These are phyloP conservation scores for Monochamus alternatus DNA, from an alignment of 2,888 invertebrate genomes.

Conservation along the genomic window DNA sequence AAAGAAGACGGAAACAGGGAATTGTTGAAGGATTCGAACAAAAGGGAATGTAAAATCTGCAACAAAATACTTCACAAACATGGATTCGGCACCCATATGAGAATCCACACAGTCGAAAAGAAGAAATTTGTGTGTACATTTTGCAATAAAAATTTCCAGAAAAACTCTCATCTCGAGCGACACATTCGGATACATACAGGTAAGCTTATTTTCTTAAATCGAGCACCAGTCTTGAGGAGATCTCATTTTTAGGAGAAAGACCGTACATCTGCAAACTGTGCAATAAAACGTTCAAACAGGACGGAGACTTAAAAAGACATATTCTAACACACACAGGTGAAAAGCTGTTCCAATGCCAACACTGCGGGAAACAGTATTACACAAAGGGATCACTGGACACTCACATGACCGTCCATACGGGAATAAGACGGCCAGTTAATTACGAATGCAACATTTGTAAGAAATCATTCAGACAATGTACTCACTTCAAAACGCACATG, in stretches of 20 bases:
- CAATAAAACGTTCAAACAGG: constrained; percentile 48
- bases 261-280: constrained; percentile 47
- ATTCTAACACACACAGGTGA: constrained; percentile 38
- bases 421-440: constrained; percentile 13
- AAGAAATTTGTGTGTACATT: constrained; percentile 55
- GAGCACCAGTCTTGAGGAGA: background rate
- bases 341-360: constrained; percentile 49
- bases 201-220: constrained; percentile 21
- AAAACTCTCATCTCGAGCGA: constrained; percentile 49
- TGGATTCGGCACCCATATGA: constrained; percentile 57
- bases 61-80: constrained; percentile 47
- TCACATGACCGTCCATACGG: constrained; percentile 36
- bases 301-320: constrained; percentile 47
- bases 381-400: constrained; percentile 42
- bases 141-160: constrained; percentile 58
- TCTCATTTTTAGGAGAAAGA: constrained; percentile 46
- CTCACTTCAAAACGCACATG: constrained; percentile 21
- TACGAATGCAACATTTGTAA: constrained; percentile 33
- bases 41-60: constrained; percentile 48
- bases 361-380: constrained; percentile 48
- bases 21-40: constrained; percentile 24
- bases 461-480: constrained; percentile 24
- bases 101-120: constrained; percentile 58
- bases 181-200: constrained; percentile 52
- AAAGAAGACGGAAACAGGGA: constrained; percentile 2